Evolutionary conservation across 23 tunicate species (phyloP).

Genomic region (Diplosoma virens): DNA sequence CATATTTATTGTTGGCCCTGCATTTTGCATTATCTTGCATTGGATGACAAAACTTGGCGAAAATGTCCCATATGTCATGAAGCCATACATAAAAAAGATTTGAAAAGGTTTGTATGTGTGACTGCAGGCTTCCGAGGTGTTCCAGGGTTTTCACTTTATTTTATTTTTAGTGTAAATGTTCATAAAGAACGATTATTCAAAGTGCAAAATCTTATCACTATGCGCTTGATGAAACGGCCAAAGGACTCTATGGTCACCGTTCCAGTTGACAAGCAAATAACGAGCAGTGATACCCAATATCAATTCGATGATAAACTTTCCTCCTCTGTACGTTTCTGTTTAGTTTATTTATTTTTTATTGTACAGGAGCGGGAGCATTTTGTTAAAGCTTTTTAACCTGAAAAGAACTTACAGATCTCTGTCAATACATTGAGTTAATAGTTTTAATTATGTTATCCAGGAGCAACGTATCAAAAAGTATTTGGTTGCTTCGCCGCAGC

Average conservation of each 20-base stretch:
- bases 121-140: background rate
- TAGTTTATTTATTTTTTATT: background rate
- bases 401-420: background rate
- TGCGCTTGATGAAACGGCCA: slow-evolving; percentile 55
- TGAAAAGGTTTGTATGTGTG: slow-evolving; percentile 51
- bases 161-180: slow-evolving; percentile 38
- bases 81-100: slow-evolving; percentile 51
- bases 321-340: background rate
- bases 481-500: slow-evolving; percentile 15
- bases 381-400: background rate
- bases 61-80: slow-evolving; percentile 85
- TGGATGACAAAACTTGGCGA: slow-evolving; percentile 46
- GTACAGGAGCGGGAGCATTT: background rate
- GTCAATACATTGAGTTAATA: background rate
- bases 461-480: slow-evolving; percentile 26
- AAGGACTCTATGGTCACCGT: slow-evolving; percentile 1
- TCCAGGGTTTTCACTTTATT: background rate
- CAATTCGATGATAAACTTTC: background rate
- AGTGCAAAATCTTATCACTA: slow-evolving; percentile 41
- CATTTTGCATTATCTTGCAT: slow-evolving; percentile 72
- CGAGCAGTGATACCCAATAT: background rate
- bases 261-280: background rate
- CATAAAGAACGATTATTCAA: slow-evolving; percentile 27
- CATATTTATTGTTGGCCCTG: slow-evolving; percentile 92
- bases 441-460: background rate